Percentiles rank a stretch among this genome's conserved stretches.
phyloP scores from a whole-genome alignment of 2,888 invertebrate species.

The Ceriagrion tenellum region DNA sequence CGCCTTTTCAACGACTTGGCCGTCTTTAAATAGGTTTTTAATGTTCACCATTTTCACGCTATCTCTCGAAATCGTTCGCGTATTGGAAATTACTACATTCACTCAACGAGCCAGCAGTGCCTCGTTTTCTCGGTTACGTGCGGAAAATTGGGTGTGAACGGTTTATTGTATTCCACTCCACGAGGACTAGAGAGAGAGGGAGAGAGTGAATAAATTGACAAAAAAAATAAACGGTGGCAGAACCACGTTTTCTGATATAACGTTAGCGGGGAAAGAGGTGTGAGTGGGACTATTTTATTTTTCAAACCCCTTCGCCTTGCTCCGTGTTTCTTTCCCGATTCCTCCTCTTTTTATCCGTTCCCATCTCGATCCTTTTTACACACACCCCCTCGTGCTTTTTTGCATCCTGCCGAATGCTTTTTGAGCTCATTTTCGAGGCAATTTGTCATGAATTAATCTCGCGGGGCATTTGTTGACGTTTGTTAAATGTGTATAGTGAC shows the following conservation, averaged over 20 bases:
- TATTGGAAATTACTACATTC: not conserved
- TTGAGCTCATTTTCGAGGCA: constrained; percentile 10
- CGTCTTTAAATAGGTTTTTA: not conserved
- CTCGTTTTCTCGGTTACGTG: not conserved
- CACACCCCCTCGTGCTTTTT: not conserved
- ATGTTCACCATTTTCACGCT: not conserved
- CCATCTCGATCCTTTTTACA: not conserved
- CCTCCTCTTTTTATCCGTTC: not conserved
- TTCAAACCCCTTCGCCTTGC: not conserved
- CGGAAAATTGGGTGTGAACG: constrained; percentile 8
- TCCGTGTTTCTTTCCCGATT: not conserved
- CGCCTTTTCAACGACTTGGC: not conserved
- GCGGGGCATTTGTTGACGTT: constrained; percentile 42
- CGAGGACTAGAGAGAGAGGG: not conserved
- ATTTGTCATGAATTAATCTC: constrained; percentile 53
- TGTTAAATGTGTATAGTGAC: constrained; percentile 31
- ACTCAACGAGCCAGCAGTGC: not conserved
- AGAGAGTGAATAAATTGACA: not conserved
- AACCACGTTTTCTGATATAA: not conserved
- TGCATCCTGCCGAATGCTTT: not conserved
- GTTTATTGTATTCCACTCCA: not conserved
- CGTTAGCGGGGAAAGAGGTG: not conserved
- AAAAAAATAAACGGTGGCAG: not conserved
- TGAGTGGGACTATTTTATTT: not conserved
- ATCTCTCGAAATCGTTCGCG: not conserved